These are phyloP conservation scores for Chionodraco myersi DNA, from an alignment of 2,113 vertebrate species.

Conservation along the genomic window DNA sequence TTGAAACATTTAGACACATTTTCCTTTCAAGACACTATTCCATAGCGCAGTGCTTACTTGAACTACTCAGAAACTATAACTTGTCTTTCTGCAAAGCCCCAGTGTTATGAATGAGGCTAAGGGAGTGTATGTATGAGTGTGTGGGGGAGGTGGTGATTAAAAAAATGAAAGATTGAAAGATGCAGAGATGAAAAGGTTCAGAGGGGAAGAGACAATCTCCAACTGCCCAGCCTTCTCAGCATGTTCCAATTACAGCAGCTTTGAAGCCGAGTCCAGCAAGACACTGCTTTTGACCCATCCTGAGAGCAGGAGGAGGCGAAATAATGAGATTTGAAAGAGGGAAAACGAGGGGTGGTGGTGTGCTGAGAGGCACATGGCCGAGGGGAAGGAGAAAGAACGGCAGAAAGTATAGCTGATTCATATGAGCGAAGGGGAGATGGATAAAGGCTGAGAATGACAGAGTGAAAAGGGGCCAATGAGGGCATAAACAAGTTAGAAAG, in stretches of 20 bases:
- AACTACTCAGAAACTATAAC: constrained; percentile 45
- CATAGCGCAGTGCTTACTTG: constrained; percentile 4
- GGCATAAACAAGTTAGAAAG: constrained; percentile 48
- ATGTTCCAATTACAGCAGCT: constrained; percentile 77
- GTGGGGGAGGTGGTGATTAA: constrained; percentile 14
- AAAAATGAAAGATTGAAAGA: constrained; percentile 51
- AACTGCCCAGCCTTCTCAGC: constrained; percentile 63
- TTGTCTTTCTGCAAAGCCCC: constrained; percentile 33
- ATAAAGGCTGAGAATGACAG: constrained; percentile 8
- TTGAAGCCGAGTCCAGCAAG: constrained; percentile 70
- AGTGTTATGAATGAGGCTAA: constrained; percentile 34
- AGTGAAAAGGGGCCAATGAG: constrained; percentile 20
- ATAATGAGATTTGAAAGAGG: constrained; percentile 22
- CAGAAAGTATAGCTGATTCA: constrained; percentile 8
- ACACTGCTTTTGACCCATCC: constrained; percentile 50
- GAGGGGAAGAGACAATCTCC: constrained; percentile 41
- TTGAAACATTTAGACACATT: constrained; percentile 12
- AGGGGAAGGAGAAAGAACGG: constrained; percentile 7
- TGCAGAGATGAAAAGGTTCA: constrained; percentile 59
- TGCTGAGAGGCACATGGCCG: background rate
- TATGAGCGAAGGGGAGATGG: constrained; percentile 1
- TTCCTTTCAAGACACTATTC: constrained; percentile 32
- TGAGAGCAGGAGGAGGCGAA: constrained; percentile 41
- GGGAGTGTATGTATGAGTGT: background rate
- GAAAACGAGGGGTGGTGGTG: background rate